phyloP scores from a whole-genome alignment of 1,140 invertebrate genomes.

The Streblospio benedicti region DNA sequence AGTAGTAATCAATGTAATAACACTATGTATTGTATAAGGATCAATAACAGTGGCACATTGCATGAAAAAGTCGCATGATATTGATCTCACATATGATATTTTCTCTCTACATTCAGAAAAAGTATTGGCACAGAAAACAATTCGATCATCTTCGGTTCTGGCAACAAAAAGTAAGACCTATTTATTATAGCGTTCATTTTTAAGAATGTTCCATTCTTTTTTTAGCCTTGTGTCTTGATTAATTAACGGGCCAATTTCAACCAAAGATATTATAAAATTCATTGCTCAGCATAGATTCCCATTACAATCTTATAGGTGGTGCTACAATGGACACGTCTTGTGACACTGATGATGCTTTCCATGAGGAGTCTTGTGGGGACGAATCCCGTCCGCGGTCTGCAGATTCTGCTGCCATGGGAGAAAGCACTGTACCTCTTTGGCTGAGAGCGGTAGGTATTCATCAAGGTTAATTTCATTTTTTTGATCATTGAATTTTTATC shows the following conservation, averaged over 20 bases:
- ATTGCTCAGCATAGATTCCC: not conserved
- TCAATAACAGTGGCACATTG: not conserved
- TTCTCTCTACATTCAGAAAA: slow-evolving; percentile 4
- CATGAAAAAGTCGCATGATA: not conserved
- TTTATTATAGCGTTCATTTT: not conserved
- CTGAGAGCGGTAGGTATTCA: slow-evolving; percentile 13
- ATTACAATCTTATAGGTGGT: not conserved
- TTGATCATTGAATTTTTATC: no score
- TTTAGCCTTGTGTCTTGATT: not conserved
- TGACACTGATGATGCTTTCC: not conserved
- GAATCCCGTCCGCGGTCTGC: not conserved
- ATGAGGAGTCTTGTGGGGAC: not conserved
- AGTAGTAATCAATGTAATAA: not conserved
- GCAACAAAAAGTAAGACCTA: not conserved
- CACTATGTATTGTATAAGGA: not conserved
- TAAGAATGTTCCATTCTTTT: not conserved
- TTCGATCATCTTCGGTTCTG: not conserved
- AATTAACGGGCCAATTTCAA: not conserved
- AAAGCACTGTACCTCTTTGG: slow-evolving; percentile 14
- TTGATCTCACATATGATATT: not conserved
- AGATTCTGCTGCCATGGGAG: not conserved
- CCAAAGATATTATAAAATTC: not conserved
- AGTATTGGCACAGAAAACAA: slow-evolving; percentile 9
- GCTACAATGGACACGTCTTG: not conserved
- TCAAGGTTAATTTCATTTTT: no score